phyloP scores from a whole-genome alignment of 23 tunicate genomes.

The Oikopleura vanhoeffeni region DNA sequence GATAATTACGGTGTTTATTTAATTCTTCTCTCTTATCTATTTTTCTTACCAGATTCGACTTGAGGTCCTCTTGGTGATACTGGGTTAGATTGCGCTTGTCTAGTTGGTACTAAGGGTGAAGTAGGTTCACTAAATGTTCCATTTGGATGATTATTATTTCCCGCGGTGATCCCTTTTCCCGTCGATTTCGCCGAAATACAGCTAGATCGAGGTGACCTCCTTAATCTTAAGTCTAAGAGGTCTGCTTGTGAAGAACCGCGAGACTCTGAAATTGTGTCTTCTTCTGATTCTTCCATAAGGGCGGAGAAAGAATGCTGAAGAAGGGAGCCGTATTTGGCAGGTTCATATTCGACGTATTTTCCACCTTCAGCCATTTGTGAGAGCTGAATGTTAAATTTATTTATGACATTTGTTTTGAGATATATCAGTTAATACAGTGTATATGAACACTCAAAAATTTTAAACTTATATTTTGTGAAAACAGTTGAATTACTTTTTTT shows the following conservation, averaged over 20 bases:
- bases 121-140: not conserved
- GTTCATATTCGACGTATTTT: not conserved
- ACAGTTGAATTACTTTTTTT: no score
- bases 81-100: not conserved
- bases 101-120: not conserved
- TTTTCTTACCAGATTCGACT: not conserved
- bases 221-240: not conserved
- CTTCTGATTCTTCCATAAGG: not conserved
- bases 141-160: not conserved
- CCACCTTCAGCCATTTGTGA: conserved; percentile 15
- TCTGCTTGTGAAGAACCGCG: not conserved
- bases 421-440: not conserved
- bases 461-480: no score
- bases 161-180: not conserved
- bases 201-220: not conserved
- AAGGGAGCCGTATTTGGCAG: not conserved
- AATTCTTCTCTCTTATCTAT: no score
- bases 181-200: not conserved
- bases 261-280: not conserved
- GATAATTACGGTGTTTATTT: no score
- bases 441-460: no score
- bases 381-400: not conserved
- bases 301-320: not conserved
- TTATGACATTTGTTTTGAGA: no score
- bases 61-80: not conserved